phyloP scores from a whole-genome alignment of 2,113 vertebrate species.

The Microtus montanus region DNA sequence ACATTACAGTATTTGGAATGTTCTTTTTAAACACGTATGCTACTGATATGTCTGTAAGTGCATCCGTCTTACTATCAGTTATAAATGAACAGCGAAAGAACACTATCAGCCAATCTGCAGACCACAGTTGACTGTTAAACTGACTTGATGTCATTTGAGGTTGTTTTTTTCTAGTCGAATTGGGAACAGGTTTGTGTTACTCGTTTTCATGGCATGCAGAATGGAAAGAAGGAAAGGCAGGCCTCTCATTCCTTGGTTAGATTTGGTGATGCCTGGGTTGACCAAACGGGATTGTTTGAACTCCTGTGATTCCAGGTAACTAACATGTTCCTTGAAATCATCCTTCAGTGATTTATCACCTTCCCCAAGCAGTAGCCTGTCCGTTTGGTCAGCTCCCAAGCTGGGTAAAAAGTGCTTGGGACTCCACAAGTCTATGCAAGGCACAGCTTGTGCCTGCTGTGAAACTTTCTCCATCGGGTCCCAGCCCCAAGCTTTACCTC shows the following conservation, averaged over 20 bases:
- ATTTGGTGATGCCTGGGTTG: neutral
- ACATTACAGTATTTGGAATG: constrained; percentile 34
- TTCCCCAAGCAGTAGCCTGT: neutral
- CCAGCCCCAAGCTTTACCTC: constrained; percentile 62
- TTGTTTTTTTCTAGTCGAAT: neutral
- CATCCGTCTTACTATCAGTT: constrained; percentile 17
- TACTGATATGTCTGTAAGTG: constrained; percentile 36
- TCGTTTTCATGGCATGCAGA: constrained; percentile 9
- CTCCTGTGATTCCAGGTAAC: neutral
- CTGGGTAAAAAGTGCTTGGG: neutral
- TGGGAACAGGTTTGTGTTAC: neutral
- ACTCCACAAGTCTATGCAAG: neutral
- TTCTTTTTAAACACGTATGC: neutral
- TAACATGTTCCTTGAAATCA: neutral
- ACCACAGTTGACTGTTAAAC: constrained; percentile 56
- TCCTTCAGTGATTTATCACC: neutral
- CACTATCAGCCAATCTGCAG: constrained; percentile 34
- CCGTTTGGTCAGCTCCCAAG: neutral
- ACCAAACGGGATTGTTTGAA: neutral
- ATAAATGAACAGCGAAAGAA: constrained; percentile 60
- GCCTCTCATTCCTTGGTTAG: neutral
- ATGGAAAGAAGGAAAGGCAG: neutral
- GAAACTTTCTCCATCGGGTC: constrained; percentile 27
- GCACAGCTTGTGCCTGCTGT: neutral
- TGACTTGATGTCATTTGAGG: neutral